Conservation (phyloP, 2,113 vertebrate species). For the Dunckerocampus dactyliophorus region DNA sequence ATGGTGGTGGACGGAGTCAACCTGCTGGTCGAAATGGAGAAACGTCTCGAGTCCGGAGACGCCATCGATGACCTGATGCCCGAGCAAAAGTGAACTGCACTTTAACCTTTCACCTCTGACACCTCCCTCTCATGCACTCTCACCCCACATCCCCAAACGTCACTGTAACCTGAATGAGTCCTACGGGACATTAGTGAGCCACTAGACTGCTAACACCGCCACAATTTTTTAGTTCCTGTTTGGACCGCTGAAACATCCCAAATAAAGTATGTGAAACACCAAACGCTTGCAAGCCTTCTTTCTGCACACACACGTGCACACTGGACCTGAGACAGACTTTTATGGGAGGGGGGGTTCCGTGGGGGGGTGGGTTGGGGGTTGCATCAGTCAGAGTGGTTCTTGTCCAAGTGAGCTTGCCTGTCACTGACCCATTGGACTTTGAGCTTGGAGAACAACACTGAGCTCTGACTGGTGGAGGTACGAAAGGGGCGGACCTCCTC, state of each 20-base stretch:
- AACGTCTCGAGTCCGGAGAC: constrained; percentile 84
- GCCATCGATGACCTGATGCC: constrained; percentile 87
- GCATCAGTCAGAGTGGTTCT: neutral
- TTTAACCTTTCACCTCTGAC: constrained; percentile 6
- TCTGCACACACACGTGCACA: no score
- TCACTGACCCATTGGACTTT: constrained; percentile 31
- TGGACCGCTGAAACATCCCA: constrained; percentile 41
- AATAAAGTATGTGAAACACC: constrained; percentile 55
- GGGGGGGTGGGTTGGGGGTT: no score
- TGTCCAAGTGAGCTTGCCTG: constrained; percentile 20
- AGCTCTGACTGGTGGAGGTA: constrained; percentile 14
- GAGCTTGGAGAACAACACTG: constrained; percentile 60
- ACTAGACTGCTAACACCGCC: constrained; percentile 43
- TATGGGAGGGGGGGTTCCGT: no score
- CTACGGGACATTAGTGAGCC: constrained; percentile 45
- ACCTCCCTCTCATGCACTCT: neutral
- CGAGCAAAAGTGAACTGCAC: constrained; percentile 84
- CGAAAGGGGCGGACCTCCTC: constrained; percentile 39
- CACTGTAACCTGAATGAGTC: constrained; percentile 40
- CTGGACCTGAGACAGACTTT: no score
- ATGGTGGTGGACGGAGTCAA: constrained; percentile 96
- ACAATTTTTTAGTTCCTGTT: constrained; percentile 47
- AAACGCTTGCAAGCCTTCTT: no score
- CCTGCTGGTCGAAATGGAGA: constrained; percentile 90
- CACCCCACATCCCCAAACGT: neutral